Percentiles rank a stretch among this genome's conserved stretches.
Conservation (phyloP, 2,113 vertebrate species). For the Chlorocebus sabaeus region DNA sequence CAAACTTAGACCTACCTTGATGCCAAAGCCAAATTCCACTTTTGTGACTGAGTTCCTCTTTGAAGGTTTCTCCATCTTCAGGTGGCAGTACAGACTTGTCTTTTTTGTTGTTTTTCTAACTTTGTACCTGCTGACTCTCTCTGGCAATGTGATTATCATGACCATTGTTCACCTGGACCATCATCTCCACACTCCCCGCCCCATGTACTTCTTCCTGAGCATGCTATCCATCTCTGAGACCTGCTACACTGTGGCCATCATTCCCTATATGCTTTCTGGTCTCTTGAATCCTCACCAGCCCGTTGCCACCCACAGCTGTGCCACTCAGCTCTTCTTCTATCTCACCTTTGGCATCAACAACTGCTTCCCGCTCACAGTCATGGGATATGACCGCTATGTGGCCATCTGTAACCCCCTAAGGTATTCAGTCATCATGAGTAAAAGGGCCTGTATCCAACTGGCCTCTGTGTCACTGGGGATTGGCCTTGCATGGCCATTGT, state of each 20-base stretch:
- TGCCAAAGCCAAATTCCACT: constrained; percentile 43
- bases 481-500: constrained; percentile 55
- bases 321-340: constrained; percentile 63
- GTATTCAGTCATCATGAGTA: constrained; percentile 48
- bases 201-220: constrained; percentile 71
- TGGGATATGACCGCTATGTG: constrained; percentile 62
- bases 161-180: constrained; percentile 20
- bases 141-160: constrained; percentile 51
- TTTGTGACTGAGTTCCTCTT: constrained; percentile 51
- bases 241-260: constrained; percentile 61
- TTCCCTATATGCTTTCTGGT: constrained; percentile 55
- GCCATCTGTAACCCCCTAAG: constrained; percentile 59
- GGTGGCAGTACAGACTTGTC: constrained; percentile 34
- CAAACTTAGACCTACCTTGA: not conserved
- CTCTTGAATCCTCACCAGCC: constrained; percentile 21
- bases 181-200: constrained; percentile 20
- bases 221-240: constrained; percentile 63
- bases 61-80: constrained; percentile 67
- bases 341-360: constrained; percentile 69
- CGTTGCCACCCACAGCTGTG: constrained; percentile 34
- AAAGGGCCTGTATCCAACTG: constrained; percentile 12
- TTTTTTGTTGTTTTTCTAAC: constrained; percentile 58
- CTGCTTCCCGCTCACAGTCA: constrained; percentile 59
- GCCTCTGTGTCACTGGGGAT: constrained; percentile 47
- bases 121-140: constrained; percentile 60